Evolutionary conservation across 2,888 invertebrate genomes (phyloP), one percentile per base, ranked within the genome.

Genomic region (Metellina segmentata): DNA sequence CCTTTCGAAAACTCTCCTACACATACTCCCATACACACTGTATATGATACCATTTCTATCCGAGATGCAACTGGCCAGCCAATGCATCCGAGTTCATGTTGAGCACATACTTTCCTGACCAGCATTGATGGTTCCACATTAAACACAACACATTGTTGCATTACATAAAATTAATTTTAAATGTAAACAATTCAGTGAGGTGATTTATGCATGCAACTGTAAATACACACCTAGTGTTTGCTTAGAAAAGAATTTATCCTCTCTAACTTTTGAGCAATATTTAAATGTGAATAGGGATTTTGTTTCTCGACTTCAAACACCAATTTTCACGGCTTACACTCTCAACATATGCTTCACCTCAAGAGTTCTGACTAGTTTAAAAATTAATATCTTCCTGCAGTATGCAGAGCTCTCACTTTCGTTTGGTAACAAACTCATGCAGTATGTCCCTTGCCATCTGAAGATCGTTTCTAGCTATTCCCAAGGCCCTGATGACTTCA

Each of bases 381-480:
- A 91, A 88, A 69, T 49, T 71, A 85, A 85, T 81, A 90, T 69
- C 75, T 51, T 89, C 19, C 49, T 69, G 8, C 49, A 13, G 0
- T 48, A 13, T 74, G 69, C 13, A 78, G 51, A 85, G 69, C 79
- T 74, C 69, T 92, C 86, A 93, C 90, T 93, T 93, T 74, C 92
- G 89, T 94, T 97, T 97, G 81, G 96, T 96, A 81, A 97, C 98
- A 95, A 98, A 98, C 95, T 98, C 98, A 95, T 98, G 97, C 94
- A 98, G 95, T 94, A 98, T 98, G 95, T 98, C 98, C 95, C 98
- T 97, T 79, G 98, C 98, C 98, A 99, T 98, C 95, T 98, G 98
- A 87, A 98, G 96, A 95, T 99, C 98, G 95, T 98, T 99, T 91
- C 98, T 96, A 0, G 98, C 98, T 94, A 99, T 98, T 92, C 98